phyloP scores from a whole-genome alignment of 2,797 vertebrate genomes.

The Alcedo atthis region DNA sequence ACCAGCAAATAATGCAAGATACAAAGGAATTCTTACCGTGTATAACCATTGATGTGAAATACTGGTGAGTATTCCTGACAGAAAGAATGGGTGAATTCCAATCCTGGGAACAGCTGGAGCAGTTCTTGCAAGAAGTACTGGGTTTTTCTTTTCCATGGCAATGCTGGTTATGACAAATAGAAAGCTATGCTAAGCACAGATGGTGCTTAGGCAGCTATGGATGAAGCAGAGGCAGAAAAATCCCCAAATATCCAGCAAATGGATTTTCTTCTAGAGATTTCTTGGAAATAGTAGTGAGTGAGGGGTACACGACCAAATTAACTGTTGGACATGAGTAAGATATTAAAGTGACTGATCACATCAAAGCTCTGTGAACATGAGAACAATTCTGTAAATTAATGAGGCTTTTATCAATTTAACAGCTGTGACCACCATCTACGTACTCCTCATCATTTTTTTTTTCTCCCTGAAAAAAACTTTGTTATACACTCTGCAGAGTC shows the following conservation, averaged over 20 bases:
- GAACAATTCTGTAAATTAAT: background rate
- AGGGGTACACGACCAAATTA: background rate
- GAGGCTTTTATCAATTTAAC: background rate
- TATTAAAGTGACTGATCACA: background rate
- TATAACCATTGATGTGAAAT: background rate
- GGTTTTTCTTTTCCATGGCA: background rate
- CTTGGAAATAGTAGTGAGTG: background rate
- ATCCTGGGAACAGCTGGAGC: background rate
- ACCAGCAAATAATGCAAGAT: background rate
- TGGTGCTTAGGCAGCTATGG: background rate
- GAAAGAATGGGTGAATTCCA: background rate
- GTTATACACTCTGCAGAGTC: background rate
- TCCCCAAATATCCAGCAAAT: background rate
- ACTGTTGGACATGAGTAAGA: background rate
- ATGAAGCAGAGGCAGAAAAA: background rate
- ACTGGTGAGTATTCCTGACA: background rate
- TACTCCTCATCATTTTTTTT: background rate
- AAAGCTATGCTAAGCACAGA: background rate
- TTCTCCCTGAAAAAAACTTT: background rate
- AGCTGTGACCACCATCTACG: background rate
- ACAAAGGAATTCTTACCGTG: conserved; percentile 30
- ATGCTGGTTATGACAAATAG: background rate
- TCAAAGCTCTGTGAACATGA: background rate
- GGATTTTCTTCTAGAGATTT: background rate
- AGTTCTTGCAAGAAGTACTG: background rate